These are phyloP conservation scores for Syrrhaptes paradoxus DNA, from an alignment of 2,113 vertebrate species.

Conservation along the genomic window DNA sequence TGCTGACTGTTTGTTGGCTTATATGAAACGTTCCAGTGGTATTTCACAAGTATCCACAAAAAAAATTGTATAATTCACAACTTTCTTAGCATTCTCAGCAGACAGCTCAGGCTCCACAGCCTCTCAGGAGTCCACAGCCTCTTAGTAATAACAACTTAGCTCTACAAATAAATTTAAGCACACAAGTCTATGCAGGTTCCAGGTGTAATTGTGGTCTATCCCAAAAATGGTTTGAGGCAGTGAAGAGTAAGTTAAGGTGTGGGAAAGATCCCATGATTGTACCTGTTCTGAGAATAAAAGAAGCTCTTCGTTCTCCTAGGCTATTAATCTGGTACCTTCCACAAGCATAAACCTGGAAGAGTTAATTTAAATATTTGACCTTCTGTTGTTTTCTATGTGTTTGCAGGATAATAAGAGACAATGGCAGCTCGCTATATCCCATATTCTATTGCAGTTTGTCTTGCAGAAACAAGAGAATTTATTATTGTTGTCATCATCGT, in stretches of 20 bases:
- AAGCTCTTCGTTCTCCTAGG: constrained; percentile 27
- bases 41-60: constrained; percentile 39
- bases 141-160: constrained; percentile 22
- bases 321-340: constrained; percentile 13
- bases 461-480: background rate
- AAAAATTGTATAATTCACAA: constrained; percentile 57
- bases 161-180: constrained; percentile 43
- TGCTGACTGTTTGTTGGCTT: constrained; percentile 33
- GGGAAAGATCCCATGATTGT: constrained; percentile 60
- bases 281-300: constrained; percentile 46
- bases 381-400: background rate
- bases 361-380: background rate
- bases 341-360: background rate
- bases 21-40: constrained; percentile 21
- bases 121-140: constrained; percentile 31
- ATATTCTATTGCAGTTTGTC: background rate
- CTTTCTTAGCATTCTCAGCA: constrained; percentile 58
- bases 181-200: constrained; percentile 45
- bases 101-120: background rate
- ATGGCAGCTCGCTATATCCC: background rate
- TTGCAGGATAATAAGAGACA: background rate
- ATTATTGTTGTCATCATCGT: background rate
- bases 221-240: constrained; percentile 63
- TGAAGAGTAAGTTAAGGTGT: constrained; percentile 52
- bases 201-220: constrained; percentile 47